Base-by-base conservation (phyloP, 2,888 invertebrate species). In the Leptinotarsa rubiginosa region DNA sequence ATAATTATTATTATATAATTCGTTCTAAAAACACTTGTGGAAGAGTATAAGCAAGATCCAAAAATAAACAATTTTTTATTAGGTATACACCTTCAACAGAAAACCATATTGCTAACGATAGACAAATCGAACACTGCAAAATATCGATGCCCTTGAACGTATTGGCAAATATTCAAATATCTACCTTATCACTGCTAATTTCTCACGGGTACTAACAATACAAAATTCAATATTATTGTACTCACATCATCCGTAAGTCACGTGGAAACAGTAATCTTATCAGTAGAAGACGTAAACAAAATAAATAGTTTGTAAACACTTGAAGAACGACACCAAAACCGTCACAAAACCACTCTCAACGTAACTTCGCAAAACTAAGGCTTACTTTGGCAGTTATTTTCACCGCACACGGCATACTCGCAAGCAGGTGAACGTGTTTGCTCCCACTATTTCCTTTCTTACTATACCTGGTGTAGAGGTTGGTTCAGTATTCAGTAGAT, bases 391-490 rank as follows among this genome's bases (percentile, higher is more conserved):
- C 68, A 68, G 68, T 68, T 68, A 54, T 31, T 68, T 18, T 56
- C 47, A 59, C 73, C 47, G 67, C 71, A 68, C 69, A 16, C 73
- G 47, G 67, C 71, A 68, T 41, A 13, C 15, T 47, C 18, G 70
- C 68, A 72, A 65, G 69, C 76, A 78, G 78, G 78, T 76, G 78
- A 78, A 76, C 69, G 78, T 75, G 41, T 72, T 71, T 73, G 69
- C 76, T 78, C 78, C 78, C 78, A 78, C 78, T 72, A 78, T 70
- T 78, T 78, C 75, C 75, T 75, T 67, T 65, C 69, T 74, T 69
- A 62, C 69, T 75, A 65, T 70, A 72, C 73, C 70, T 73, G 70
- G 50, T 52, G 49, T 10, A 18, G 22, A 15, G 20, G 65, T 22
- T 22, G 56, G 16, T 64, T 49, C 22, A 3, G 15, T 31, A 41